phyloP scores from a whole-genome alignment of 2,113 vertebrate genomes.

The Romanogobio albipinnatus region DNA sequence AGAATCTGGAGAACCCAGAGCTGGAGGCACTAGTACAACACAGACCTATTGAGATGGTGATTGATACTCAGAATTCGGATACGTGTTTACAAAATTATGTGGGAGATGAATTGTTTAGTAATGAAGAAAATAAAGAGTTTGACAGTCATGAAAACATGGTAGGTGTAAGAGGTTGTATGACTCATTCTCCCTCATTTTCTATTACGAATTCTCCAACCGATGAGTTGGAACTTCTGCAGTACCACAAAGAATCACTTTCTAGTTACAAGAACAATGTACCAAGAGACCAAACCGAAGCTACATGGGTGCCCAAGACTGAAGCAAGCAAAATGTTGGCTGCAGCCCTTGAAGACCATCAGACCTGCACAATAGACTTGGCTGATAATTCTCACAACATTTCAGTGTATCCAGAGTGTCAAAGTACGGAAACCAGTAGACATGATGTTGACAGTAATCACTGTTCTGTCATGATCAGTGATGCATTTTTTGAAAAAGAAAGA shows the following conservation, averaged over 20 bases:
- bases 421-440: neutral
- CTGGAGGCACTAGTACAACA: constrained; percentile 53
- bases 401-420: constrained; percentile 14
- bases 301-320: neutral
- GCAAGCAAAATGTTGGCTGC: neutral
- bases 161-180: constrained; percentile 6
- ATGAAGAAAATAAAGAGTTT: constrained; percentile 72
- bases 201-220: constrained; percentile 4
- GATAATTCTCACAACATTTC: constrained; percentile 28
- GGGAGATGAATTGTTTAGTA: constrained; percentile 48
- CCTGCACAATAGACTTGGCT: constrained; percentile 2
- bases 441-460: constrained; percentile 44
- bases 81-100: constrained; percentile 49
- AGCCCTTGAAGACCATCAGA: neutral
- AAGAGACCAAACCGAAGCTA: constrained; percentile 13
- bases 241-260: constrained; percentile 14
- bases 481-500: constrained; percentile 47
- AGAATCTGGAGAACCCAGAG: constrained; percentile 74
- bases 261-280: constrained; percentile 35
- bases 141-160: constrained; percentile 56
- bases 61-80: constrained; percentile 23
- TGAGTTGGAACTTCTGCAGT: constrained; percentile 18
- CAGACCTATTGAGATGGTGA: constrained; percentile 18
- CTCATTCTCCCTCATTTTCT: constrained; percentile 13
- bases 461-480: constrained; percentile 21